phyloP scores from a whole-genome alignment of 2,888 invertebrate species.

The Ochlodes sylvanus region DNA sequence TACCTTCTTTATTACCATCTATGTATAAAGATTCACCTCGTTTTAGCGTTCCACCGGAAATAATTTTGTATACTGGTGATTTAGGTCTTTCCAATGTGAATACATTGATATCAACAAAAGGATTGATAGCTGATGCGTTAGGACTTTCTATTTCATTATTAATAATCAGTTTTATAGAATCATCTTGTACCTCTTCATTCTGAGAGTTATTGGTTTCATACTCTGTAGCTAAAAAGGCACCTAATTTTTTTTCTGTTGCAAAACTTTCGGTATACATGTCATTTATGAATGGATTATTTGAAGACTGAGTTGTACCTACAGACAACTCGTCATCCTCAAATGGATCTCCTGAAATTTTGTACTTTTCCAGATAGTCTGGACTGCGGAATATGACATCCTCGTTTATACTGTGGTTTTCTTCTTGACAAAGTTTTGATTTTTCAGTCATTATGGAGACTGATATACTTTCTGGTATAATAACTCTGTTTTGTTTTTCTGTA shows the following conservation, averaged over 20 bases:
- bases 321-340: slow-evolving; percentile 56
- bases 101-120: slow-evolving; percentile 56
- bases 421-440: slow-evolving; percentile 48
- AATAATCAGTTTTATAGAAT: slow-evolving; percentile 33
- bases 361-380: slow-evolving; percentile 53
- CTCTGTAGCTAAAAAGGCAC: slow-evolving; percentile 67
- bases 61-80: slow-evolving; percentile 75
- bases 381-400: slow-evolving; percentile 34
- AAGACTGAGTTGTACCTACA: slow-evolving; percentile 53
- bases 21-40: slow-evolving; percentile 61
- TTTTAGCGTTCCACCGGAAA: slow-evolving; percentile 60
- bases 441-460: slow-evolving; percentile 70
- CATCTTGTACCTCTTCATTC: slow-evolving; percentile 59
- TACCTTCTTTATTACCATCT: slow-evolving; percentile 52
- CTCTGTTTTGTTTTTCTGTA: slow-evolving; percentile 61
- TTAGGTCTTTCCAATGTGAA: slow-evolving; percentile 64
- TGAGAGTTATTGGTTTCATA: slow-evolving; percentile 74
- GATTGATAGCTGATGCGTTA: slow-evolving; percentile 25
- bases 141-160: slow-evolving; percentile 1
- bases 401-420: slow-evolving; percentile 26
- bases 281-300: slow-evolving; percentile 67
- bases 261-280: slow-evolving; percentile 61
- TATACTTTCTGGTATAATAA: slow-evolving; percentile 72
- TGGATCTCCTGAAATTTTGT: slow-evolving; percentile 51
- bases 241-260: slow-evolving; percentile 61